Evolutionary conservation across 2,113 vertebrate species (phyloP), one percentile per base, ranked within the genome.

Genomic region (Oceanodroma tethys): DNA sequence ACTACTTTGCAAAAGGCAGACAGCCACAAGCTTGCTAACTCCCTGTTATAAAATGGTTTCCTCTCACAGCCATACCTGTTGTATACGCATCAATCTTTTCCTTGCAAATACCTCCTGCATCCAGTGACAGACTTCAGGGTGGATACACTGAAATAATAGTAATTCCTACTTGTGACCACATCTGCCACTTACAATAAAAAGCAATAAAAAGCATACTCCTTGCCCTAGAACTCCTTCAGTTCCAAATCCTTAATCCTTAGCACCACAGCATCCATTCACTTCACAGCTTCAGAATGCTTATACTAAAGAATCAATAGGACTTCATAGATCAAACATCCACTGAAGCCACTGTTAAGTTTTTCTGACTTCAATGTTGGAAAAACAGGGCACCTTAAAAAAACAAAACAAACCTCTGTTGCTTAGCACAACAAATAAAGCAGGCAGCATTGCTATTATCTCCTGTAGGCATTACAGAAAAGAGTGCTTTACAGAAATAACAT

Each of bases 271-370:
- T 56, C 27, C 27, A 5, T 29, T 72, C 42, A 26, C 68, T 94
- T 81, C 81, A 36, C 52, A 87, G 34, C 84, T 82, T 42, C 62
- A 38, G 52, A 38, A 81, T 27, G 14, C 20, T 84, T 55, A 52
- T 26, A 22, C 38, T 53, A 86, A 29, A 79, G 21, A 72, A 70
- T 56, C 73, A 71, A 38, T 65, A 70, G 3, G 0, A 45, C 59
- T 70, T 83, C 50, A 65, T 4, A 63, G 36, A 73, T 32, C 0
- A 0, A 89, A 85, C 16, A 0, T 23, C 55, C 2, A 4, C 47
- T 81, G 53, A 94, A 78, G n/a, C 26, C 30, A n/a, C 50, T 67
- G 15, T 42, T 20, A 58, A 58, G 40, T 12, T 86, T 75, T 56
- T 30, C 68, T 65, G 29, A 52, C 52, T 62, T 74, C 30, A 55